phyloP scores from a whole-genome alignment of 2,888 invertebrate genomes.

The Lasiommata megera region DNA sequence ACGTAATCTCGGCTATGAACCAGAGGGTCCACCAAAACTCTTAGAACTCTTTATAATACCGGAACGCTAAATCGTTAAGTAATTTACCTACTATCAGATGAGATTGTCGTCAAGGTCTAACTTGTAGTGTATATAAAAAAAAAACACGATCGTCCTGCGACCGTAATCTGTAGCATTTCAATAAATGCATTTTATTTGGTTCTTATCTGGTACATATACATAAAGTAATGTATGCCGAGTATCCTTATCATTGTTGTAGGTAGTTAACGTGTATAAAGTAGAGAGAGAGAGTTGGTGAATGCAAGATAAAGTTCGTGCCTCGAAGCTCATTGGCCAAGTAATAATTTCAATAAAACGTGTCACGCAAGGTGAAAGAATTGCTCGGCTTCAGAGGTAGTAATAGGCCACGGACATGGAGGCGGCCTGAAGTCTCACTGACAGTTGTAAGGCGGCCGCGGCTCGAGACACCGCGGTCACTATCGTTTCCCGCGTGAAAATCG shows the following conservation, averaged over 20 bases:
- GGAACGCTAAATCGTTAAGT: too few relatives aligned
- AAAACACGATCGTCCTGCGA: background rate
- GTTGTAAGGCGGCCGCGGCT: constrained; percentile 62
- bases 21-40: too few relatives aligned
- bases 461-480: constrained; percentile 72
- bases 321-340: constrained; percentile 30
- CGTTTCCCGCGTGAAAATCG: constrained; percentile 78
- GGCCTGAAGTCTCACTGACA: constrained; percentile 53
- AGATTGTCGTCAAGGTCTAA: too few relatives aligned
- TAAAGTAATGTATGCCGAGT: background rate
- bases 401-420: constrained; percentile 36
- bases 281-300: constrained; percentile 14
- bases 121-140: background rate
- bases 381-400: constrained; percentile 31
- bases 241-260: constrained; percentile 3
- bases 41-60: too few relatives aligned
- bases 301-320: constrained; percentile 25
- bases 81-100: too few relatives aligned
- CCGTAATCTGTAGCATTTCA: background rate
- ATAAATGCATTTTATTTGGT: constrained; percentile 10
- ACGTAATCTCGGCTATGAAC: too few relatives aligned
- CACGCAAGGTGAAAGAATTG: constrained; percentile 34
- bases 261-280: constrained; percentile 3
- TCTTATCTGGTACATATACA: constrained; percentile 1
- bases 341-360: constrained; percentile 33